Conservation (phyloP, 2,888 invertebrate genomes). For the Drosophila antonietae region DNA sequence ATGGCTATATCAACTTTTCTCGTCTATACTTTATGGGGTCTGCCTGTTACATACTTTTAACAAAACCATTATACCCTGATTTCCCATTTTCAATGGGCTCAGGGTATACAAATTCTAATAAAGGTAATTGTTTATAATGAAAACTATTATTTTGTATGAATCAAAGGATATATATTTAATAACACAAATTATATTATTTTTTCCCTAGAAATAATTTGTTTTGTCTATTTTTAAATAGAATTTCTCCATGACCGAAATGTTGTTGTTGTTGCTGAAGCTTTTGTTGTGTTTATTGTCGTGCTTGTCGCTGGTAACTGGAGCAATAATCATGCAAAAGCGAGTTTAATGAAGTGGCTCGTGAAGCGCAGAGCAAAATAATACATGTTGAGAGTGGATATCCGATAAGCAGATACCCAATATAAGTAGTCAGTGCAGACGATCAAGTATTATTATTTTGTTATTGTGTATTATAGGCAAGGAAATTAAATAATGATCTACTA, state of each 20-base stretch:
- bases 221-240: no score
- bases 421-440: neutral
- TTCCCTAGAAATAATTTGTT: no score
- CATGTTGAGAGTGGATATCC: conserved; percentile 15
- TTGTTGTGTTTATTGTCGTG: conserved; percentile 22
- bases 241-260: neutral
- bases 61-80: no score
- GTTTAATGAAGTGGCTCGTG: conserved; percentile 76
- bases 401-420: conserved; percentile 8
- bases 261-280: conserved; percentile 32
- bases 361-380: conserved; percentile 50
- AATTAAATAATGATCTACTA: neutral
- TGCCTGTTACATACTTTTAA: no score
- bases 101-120: no score
- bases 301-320: conserved; percentile 72
- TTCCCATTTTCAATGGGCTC: no score
- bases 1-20: no score
- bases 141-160: no score
- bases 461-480: neutral
- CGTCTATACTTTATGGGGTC: no score
- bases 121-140: no score
- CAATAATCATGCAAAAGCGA: conserved; percentile 78
- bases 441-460: neutral
- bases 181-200: no score
- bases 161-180: no score